Base-by-base conservation (phyloP, 2,888 invertebrate genomes). In the Sturmia bella region DNA sequence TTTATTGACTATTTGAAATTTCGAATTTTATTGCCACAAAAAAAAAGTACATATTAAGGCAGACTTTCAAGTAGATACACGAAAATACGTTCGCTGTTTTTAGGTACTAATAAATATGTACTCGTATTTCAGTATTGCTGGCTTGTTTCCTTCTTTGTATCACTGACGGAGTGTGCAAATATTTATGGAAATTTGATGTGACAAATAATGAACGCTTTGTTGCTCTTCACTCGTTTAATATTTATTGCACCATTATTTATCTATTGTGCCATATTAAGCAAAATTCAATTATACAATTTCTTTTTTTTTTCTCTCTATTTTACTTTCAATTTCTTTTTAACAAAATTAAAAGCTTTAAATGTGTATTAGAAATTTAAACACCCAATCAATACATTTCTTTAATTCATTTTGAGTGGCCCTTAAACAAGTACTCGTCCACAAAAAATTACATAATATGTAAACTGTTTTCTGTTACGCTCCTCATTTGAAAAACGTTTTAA, bases 251-350 rank as follows among this genome's bases (percentile, higher is more conserved):
- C 32, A 32, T 7, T 6, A 27, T 27, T 6, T 6, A 27, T 27
- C 27, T 9, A 32, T 32, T 32, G 32, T 32, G 32, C 32, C 32
- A 32, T 32, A 32, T 32, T 32, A 32, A 32, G 32, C 27, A 27
- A 12, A 24, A 19, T 64, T 54, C 17, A 39, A 37, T 52, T 66
- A 9, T 15, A 39, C 21, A 39, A 50, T 68, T 68, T 54, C 27
- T 32, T 54, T 32, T 41, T 24, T 24, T 17, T 32, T 32, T 32
- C 27, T 3, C 27, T 27, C 27, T 27, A 6, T 27, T 27, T 27
- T 6, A 27, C 27, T 27, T 27, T 27, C 27, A 27, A 27, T 32
- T 54, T 66, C 21, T 50, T 37, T 52, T 12, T 48, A 4, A 19
- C 21, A 9, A 17, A 19, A 6, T 32, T 32, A 32, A 32, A 32